Conservation (phyloP, 2,888 invertebrate species). For the Pandemis corylana region DNA sequence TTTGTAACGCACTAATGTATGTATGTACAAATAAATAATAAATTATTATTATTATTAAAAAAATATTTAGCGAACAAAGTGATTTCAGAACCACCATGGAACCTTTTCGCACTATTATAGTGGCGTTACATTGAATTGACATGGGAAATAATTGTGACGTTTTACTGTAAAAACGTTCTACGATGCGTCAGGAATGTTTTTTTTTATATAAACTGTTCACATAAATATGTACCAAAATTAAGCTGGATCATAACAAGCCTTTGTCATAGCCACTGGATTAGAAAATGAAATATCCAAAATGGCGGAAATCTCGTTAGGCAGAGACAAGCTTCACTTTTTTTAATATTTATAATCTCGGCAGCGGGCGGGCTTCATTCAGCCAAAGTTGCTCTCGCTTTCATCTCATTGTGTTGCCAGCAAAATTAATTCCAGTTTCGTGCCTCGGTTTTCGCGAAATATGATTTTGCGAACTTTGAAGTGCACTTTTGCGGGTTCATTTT, state of each 20-base stretch:
- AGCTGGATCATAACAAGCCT: not conserved
- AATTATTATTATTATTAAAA: no score
- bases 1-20: no score
- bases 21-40: no score
- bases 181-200: no score
- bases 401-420: constrained; percentile 81
- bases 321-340: constrained; percentile 56
- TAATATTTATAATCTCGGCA: constrained; percentile 73
- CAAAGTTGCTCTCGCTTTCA: constrained; percentile 76
- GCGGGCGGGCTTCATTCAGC: constrained; percentile 75
- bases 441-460: constrained; percentile 77
- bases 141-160: no score
- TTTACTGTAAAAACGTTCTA: no score
- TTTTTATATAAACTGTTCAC: no score
- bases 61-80: no score
- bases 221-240: not conserved
- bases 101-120: no score
- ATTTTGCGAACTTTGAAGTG: constrained; percentile 65
- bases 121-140: no score
- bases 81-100: no score
- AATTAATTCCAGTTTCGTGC: constrained; percentile 78
- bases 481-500: constrained; percentile 47
- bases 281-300: constrained; percentile 35
- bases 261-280: constrained; percentile 21
- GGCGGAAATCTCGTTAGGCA: constrained; percentile 28